Percentiles rank a stretch among this genome's conserved stretches.
Conservation (phyloP, 2,797 vertebrate species). For the Psittacula echo region DNA sequence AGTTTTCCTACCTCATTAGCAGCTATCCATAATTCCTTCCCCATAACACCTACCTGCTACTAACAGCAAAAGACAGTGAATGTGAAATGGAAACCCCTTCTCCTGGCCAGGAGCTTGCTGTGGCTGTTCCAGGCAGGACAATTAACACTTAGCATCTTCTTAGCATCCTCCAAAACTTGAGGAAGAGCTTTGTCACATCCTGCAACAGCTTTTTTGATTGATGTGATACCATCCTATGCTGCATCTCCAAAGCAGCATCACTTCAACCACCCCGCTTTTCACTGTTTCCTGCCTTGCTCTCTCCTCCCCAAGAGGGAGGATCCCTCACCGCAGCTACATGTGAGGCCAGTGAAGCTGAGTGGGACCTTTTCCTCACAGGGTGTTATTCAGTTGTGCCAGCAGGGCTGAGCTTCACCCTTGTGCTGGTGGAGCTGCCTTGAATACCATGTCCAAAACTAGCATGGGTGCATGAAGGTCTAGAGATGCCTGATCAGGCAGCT, state of each 20-base stretch:
- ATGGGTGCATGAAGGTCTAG: accelerated
- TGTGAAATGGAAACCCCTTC: background rate
- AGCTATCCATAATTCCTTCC: background rate
- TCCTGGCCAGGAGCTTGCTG: background rate
- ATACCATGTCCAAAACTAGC: accelerated
- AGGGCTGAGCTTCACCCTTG: background rate
- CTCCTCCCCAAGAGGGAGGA: background rate
- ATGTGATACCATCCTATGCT: accelerated
- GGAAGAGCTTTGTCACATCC: background rate
- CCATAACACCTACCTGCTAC: accelerated
- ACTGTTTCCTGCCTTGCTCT: background rate
- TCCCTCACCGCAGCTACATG: background rate
- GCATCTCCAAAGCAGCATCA: background rate
- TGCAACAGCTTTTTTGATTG: background rate
- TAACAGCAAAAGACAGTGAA: background rate
- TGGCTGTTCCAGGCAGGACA: background rate
- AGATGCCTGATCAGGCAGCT: background rate
- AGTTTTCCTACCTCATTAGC: background rate
- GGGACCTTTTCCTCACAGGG: background rate
- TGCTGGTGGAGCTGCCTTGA: background rate
- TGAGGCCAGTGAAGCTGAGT: background rate
- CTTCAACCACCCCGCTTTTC: background rate
- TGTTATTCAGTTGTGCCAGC: background rate
- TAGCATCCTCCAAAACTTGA: background rate
- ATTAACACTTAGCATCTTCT: background rate